Base-by-base conservation (phyloP, 2,888 invertebrate genomes). In the Oscheius onirici region DNA sequence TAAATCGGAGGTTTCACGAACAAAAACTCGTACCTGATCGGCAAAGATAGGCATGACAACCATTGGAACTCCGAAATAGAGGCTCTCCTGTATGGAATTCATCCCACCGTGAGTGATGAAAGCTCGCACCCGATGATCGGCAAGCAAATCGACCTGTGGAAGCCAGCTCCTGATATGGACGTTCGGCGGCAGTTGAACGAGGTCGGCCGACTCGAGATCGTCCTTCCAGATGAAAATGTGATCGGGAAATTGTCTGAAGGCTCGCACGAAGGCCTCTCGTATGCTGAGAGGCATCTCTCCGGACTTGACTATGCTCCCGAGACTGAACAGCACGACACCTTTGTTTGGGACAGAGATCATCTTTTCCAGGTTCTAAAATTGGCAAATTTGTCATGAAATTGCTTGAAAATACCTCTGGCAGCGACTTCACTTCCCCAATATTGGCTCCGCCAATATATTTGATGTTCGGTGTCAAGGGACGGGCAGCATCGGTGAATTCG, bases 81-180 rank as follows among this genome's bases (percentile, higher is more conserved):
- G 26, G 0, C 73, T 26, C 65, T 75, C 75, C 26, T 68, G 71
- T 3, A 75, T 66, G 8, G 75, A 75, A 52, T 75, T 75, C 73
- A 75, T 73, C 43, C 75, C 75, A 55, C 75, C 54, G 44, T 75
- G 75, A 0, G 75, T 75, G 24, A 75, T 71, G 60, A 75, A 75
- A 8, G 44, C 68, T 61, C 73, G 73, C 20, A 73, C 24, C 11
- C 75, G 61, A 3, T n/a, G 15, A 46, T 75, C 75, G n/a, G 75
- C 75, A 15, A 75, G 49, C 11, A 75, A 41, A 71, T 75, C 75
- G 15, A 75, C 73, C 28, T 75, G 75, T 1, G 75, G 75, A 15
- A 75, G 44, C 75, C 75, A 75, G 24, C 43, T 54, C 3, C 66
- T 26, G 40, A 24, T 65, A 46, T 73, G 71, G 20, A 75, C 61